These are phyloP conservation scores for Triplophysa yarkandensis DNA, from an alignment of 2,797 vertebrate genomes.

Conservation along the genomic window DNA sequence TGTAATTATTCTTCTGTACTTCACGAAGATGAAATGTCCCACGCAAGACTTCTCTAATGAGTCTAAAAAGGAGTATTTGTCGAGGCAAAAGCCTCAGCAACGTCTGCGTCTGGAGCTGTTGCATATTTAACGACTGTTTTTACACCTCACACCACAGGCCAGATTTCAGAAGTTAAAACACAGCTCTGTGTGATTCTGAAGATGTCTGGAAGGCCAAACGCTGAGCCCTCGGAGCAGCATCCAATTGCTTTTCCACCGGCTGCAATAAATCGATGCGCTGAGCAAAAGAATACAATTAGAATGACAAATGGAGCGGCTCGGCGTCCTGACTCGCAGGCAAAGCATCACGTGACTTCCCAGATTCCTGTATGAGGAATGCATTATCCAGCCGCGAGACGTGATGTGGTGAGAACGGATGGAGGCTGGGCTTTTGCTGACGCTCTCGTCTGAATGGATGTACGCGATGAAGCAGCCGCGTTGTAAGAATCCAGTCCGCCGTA, in stretches of 20 bases:
- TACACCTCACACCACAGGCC: background rate
- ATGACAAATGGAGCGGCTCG: conserved; percentile 53
- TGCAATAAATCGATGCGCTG: conserved; percentile 54
- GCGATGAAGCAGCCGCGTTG: background rate
- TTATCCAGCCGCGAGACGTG: conserved; percentile 45
- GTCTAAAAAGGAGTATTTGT: conserved; percentile 9
- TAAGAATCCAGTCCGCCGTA: background rate
- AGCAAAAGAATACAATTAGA: conserved; percentile 58
- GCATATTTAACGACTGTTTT: conserved; percentile 27
- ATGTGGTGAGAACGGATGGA: conserved; percentile 37
- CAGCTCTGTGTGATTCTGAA: background rate
- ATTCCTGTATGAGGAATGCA: conserved; percentile 25
- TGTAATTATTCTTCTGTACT: conserved; percentile 15
- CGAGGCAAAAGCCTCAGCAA: background rate
- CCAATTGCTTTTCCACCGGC: conserved; percentile 43
- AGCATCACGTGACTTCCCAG: conserved; percentile 28
- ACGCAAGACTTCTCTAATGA: conserved; percentile 39
- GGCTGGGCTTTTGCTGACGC: background rate
- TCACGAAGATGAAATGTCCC: conserved; percentile 9
- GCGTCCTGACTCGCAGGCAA: conserved; percentile 36
- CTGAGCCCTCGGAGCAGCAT: conserved; percentile 7
- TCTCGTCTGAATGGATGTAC: background rate
- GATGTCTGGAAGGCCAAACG: conserved; percentile 4
- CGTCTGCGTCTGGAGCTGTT: background rate
- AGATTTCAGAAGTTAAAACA: conserved; percentile 6